Percentiles rank a stretch among this genome's conserved stretches.
phyloP scores from a whole-genome alignment of 2,888 invertebrate genomes.

The Laothoe populi region DNA sequence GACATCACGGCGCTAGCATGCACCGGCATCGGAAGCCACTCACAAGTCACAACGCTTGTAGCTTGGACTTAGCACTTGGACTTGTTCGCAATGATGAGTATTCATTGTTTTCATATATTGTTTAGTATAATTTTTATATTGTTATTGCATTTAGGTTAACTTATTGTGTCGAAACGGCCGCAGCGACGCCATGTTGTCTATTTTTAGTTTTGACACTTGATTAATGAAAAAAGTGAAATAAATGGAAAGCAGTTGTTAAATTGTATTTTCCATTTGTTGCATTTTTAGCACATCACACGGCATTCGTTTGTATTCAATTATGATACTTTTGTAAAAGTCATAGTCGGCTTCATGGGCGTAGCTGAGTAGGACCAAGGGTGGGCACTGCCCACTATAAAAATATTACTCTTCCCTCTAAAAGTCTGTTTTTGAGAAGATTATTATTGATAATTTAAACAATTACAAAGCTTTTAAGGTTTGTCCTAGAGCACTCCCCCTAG shows the following conservation, averaged over 20 bases:
- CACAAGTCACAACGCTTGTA: constrained; percentile 72
- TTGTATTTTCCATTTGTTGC: not conserved
- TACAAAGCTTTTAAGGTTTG: too few relatives aligned
- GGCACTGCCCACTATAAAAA: too few relatives aligned
- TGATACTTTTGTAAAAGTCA: not conserved
- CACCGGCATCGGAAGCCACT: constrained; percentile 63
- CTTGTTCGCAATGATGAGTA: constrained; percentile 84
- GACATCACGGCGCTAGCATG: constrained; percentile 75
- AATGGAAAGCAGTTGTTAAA: not conserved
- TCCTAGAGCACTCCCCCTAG: too few relatives aligned
- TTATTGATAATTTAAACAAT: too few relatives aligned
- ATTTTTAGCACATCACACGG: not conserved
- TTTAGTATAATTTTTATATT: constrained; percentile 28
- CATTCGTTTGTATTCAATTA: not conserved
- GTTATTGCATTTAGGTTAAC: constrained; percentile 25
- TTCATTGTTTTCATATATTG: constrained; percentile 78
- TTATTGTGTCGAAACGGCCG: constrained; percentile 1
- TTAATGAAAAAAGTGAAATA: not conserved
- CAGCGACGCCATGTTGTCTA: not conserved
- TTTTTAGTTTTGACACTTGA: not conserved
- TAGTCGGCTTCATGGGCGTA: too few relatives aligned
- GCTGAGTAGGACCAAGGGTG: too few relatives aligned
- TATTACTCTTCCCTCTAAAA: too few relatives aligned
- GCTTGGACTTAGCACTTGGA: constrained; percentile 73
- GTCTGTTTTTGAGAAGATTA: too few relatives aligned